Percentiles rank a stretch among this genome's conserved stretches.
Conservation (phyloP, 2,888 invertebrate genomes). For the Pterostichus madidus region DNA sequence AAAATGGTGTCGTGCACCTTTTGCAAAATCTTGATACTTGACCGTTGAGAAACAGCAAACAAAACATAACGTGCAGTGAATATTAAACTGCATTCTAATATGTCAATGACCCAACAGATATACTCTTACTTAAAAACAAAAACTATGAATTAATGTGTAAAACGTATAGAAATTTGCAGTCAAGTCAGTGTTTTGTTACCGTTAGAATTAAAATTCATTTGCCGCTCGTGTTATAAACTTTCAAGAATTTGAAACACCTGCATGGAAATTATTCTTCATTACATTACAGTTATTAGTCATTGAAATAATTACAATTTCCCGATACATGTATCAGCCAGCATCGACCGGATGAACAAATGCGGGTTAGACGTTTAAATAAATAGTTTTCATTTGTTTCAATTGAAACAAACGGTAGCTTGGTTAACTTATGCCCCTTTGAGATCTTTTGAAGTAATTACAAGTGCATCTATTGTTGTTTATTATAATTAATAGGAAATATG, state of each 20-base stretch:
- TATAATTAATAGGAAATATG: constrained; percentile 13
- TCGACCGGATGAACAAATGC: too few species aligned
- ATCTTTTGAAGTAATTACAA: constrained; percentile 27
- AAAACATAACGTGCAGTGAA: constrained; percentile 9
- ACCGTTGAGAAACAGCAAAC: constrained; percentile 13
- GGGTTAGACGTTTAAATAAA: not conserved
- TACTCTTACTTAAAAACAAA: constrained; percentile 10
- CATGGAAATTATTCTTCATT: not conserved
- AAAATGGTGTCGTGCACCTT: constrained; percentile 9
- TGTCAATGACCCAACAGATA: constrained; percentile 11
- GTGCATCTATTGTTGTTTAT: not conserved
- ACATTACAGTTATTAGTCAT: constrained; percentile 19
- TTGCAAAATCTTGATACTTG: constrained; percentile 23
- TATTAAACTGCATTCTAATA: constrained; percentile 16
- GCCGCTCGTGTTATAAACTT: not conserved
- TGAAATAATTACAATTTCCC: constrained; percentile 3
- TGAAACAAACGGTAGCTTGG: not conserved
- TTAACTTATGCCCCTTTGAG: constrained; percentile 34
- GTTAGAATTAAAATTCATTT: constrained; percentile 21
- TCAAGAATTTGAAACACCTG: constrained; percentile 5
- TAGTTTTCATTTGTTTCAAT: constrained; percentile 39
- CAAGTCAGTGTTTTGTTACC: not conserved
- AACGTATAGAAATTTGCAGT: constrained; percentile 12
- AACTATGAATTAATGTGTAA: constrained; percentile 2
- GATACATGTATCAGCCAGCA: not conserved